Conservation (phyloP, 2,113 vertebrate species). For the Hemibagrus wyckioides region DNA sequence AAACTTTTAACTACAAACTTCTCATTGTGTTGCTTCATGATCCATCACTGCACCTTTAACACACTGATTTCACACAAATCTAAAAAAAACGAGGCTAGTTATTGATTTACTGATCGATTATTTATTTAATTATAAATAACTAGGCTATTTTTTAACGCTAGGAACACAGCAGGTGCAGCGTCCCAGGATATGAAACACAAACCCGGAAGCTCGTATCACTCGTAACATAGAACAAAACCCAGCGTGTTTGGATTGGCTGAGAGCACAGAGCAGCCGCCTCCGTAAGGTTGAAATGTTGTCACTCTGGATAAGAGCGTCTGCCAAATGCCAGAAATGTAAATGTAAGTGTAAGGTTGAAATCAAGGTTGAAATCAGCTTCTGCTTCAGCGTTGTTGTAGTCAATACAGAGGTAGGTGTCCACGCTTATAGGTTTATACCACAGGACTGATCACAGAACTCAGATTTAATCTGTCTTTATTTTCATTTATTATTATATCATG, state of each 20-base stretch:
- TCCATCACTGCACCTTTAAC: background rate
- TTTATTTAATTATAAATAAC: no score
- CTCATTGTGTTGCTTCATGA: background rate
- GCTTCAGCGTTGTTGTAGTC: background rate
- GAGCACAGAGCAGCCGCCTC: slow-evolving; percentile 15
- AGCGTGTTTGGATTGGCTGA: slow-evolving; percentile 38
- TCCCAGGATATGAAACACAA: background rate
- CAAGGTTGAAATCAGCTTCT: background rate
- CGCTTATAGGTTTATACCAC: background rate
- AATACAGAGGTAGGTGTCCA: background rate
- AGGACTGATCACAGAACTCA: background rate
- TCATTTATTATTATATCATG: background rate
- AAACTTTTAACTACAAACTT: background rate
- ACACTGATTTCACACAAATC: background rate
- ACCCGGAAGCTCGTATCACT: background rate
- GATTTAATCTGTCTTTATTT: background rate
- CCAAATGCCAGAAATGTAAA: no score
- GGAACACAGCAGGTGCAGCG: background rate
- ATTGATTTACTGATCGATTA: no score
- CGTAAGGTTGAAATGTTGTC: no score
- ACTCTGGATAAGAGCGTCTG: no score
- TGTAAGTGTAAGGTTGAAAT: slow-evolving; percentile 47
- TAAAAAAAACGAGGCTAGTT: background rate
- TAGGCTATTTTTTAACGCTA: no score
- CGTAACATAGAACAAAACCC: no score